Base-by-base conservation (phyloP, 1,140 invertebrate species). In the Zaprionus inermis region DNA sequence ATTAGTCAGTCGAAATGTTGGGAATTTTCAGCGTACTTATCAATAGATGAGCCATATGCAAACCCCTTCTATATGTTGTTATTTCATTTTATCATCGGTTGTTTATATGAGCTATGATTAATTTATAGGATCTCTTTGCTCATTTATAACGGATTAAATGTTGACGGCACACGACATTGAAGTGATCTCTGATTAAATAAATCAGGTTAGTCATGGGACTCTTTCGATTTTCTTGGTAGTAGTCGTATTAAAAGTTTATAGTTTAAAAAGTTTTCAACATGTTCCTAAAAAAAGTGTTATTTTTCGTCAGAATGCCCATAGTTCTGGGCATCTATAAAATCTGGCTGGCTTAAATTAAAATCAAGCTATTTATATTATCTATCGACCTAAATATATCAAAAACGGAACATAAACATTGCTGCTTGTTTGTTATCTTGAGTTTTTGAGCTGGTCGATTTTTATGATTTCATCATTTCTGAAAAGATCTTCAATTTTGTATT, bases 101-200 rank as follows among this genome's bases (percentile, higher is more conserved):
- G 11, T 58, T 44, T 22, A 12, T 20, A 72, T 54, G 58, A 36
- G 65, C 38, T 57, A 38, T 38, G 44, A 49, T 49, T 49, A 49
- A 65, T 71, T 65, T 59, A 67, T 72, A 24, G 30, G 18, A n/a
- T 3, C 24, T 54, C 20, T 12, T 12, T 20, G 16, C 28, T 14
- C 36, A 36, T 67, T 34, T 18, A 59, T 59, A 28, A 34, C 34
- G 18, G 36, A 3, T 30, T 12, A 63, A 41, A 28, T 28, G 5
- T 18, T 24, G 30, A n/a, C 16, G 16, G 38, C 34, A 24, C 34
- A 56, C 34, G 46, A 36, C 51, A 65, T 71, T 57, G 20, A 66
- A 52, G 51, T 65, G 52, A 58, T 65, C 38, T 66, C 44, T 55
- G 32, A 18, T 60, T 18, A 61, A 55, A 63, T 63, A 56, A 63